Conservation (phyloP, 2,888 invertebrate genomes). For the Icerya purchasi region DNA sequence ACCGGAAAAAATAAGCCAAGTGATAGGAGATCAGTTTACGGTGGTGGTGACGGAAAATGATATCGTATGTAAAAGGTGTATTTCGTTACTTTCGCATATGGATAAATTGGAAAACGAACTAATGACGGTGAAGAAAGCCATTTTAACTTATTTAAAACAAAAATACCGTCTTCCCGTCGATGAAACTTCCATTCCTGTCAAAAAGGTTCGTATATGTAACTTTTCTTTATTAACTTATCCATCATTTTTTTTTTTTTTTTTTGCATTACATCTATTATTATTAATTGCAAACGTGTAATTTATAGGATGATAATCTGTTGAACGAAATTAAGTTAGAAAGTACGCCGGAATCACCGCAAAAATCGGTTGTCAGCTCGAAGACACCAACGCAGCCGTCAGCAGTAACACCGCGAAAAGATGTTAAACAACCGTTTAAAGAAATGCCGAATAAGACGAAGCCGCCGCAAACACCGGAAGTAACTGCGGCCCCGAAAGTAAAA, state of each 20-base stretch:
- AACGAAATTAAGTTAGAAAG: no score
- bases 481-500: constrained; percentile 12
- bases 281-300: no score
- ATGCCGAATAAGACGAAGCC: no score
- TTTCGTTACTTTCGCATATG: constrained; percentile 28
- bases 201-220: background rate
- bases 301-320: no score
- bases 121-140: constrained; percentile 23
- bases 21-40: constrained; percentile 29
- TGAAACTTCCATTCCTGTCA: constrained; percentile 7
- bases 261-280: no score
- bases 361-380: no score
- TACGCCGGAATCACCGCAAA: no score
- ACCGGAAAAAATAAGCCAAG: constrained; percentile 30
- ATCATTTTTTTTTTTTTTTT: no score
- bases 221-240: no score
- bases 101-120: constrained; percentile 29
- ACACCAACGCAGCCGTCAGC: no score
- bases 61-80: constrained; percentile 28
- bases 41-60: constrained; percentile 29
- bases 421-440: no score
- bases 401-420: no score
- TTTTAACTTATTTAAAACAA: constrained; percentile 18
- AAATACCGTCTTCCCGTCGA: constrained; percentile 18
- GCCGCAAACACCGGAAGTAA: background rate